These are phyloP conservation scores for Cheilosia vulpina DNA, from an alignment of 2,888 invertebrate species.

Conservation along the genomic window DNA sequence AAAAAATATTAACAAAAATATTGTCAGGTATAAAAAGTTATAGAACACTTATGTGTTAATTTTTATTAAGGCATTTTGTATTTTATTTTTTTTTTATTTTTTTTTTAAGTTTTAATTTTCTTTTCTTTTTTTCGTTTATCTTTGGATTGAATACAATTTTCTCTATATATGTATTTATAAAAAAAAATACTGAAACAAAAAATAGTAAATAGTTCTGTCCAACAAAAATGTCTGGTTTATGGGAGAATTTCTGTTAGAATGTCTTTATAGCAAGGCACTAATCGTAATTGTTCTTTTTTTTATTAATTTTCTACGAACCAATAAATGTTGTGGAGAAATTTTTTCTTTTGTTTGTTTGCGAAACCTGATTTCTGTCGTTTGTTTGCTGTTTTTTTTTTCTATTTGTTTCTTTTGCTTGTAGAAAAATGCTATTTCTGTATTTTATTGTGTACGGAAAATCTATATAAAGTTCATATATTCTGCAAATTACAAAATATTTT, in stretches of 20 bases:
- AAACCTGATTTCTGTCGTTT: slow-evolving; percentile 63
- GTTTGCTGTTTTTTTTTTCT: slow-evolving; percentile 19
- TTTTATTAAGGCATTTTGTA: slow-evolving; percentile 71
- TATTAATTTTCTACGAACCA: slow-evolving; percentile 38
- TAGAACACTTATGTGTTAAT: slow-evolving; percentile 62
- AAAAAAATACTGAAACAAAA: slow-evolving; percentile 64
- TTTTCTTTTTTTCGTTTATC: slow-evolving; percentile 53
- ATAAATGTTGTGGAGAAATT: slow-evolving; percentile 53
- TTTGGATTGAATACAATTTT: slow-evolving; percentile 73
- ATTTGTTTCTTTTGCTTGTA: slow-evolving; percentile 28
- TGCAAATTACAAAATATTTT: slow-evolving; percentile 70
- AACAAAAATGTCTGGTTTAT: slow-evolving; percentile 41
- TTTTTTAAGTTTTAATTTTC: slow-evolving; percentile 35
- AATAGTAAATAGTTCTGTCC: slow-evolving; percentile 29
- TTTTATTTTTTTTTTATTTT: slow-evolving; percentile 35
- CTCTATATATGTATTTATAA: slow-evolving; percentile 10
- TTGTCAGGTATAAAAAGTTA: slow-evolving; percentile 68
- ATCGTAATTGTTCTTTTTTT: slow-evolving; percentile 67
- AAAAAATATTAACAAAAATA: slow-evolving; percentile 42
- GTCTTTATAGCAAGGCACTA: slow-evolving; percentile 74
- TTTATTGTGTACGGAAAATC: slow-evolving; percentile 44
- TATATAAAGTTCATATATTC: slow-evolving; percentile 70
- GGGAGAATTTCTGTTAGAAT: slow-evolving; percentile 56
- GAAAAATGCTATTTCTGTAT: slow-evolving; percentile 69
- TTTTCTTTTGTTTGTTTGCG: slow-evolving; percentile 54